Evolutionary conservation across 2,797 vertebrate genomes (phyloP).

Genomic region (Gila robusta): DNA sequence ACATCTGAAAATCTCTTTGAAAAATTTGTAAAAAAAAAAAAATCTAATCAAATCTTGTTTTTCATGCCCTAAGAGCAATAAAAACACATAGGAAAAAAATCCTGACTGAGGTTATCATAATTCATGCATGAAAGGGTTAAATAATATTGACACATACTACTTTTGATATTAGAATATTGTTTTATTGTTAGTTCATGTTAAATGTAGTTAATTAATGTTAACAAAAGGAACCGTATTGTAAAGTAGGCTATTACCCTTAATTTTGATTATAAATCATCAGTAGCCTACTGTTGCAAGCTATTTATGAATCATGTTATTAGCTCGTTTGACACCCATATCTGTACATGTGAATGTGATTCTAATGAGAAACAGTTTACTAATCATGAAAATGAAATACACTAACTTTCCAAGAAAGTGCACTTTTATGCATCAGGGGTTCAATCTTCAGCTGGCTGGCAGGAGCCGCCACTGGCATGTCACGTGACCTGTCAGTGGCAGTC

Average conservation of each 20-base stretch:
- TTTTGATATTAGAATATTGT: not conserved
- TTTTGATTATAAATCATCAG: not conserved
- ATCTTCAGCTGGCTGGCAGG: too few species aligned
- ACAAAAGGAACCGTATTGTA: not conserved
- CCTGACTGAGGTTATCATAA: too few species aligned
- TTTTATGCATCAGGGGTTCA: not conserved
- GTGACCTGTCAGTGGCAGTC: too few species aligned
- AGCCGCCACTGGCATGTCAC: too few species aligned
- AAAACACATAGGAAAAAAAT: too few species aligned
- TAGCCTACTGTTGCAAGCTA: not conserved
- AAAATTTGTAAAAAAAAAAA: too few species aligned
- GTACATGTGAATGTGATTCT: slow-evolving; percentile 2
- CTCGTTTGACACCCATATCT: not conserved
- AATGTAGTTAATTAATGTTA: not conserved
- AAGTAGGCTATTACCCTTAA: not conserved
- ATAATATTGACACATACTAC: not conserved
- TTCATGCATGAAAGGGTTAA: too few species aligned
- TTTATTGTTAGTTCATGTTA: not conserved
- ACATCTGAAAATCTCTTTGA: too few species aligned
- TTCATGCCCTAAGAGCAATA: too few species aligned
- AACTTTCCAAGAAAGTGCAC: slow-evolving; percentile 31
- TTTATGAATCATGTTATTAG: slow-evolving; percentile 14
- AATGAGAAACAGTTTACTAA: not conserved
- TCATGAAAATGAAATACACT: not conserved
- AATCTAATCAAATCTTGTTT: too few species aligned